Base-by-base conservation (phyloP, 1,140 invertebrate genomes). In the Maniola jurtina region DNA sequence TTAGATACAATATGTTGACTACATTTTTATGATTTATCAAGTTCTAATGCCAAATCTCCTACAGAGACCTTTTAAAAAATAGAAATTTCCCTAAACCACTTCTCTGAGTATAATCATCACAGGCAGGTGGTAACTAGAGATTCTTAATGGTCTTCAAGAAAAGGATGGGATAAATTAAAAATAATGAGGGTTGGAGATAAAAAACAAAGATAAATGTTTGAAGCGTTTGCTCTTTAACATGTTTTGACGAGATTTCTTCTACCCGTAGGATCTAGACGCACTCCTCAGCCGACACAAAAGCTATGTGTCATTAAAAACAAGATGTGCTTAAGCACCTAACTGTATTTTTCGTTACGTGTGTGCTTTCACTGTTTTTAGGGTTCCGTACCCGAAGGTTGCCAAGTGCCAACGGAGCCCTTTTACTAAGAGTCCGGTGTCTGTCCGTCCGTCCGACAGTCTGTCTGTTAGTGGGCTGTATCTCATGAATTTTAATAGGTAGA, bases 121-220 rank as follows among this genome's bases (percentile, higher is more conserved):
- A 45, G 42, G 42, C 9, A 11, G 4, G 10, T 11, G 11, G 13
- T 11, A 38, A 38, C 2, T 38, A 6, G 2, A 45, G 42, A 13
- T 45, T 45, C 11, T 50, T 25, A 50, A 50, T 25, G 48, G 15
- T 14, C 48, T 50, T 50, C 15, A 25, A 16, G 16, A 8, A 50
- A 16, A 50, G 16, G 15, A 50, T 25, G 14, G 14, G 4, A 15
- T 16, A 50, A 50, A 16, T 25, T 7, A 15, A 16, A 50, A 14
- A 50, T 50, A 50, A 50, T 25, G 48, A 50, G 48, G 14, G 48
- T 9, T 16, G 14, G 15, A 50, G 48, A 50, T 50, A 14, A 50
- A 50, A 50, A 50, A 50, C 48, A 50, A 50, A 50, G 48, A 50
- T 50, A 50, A 50, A 50, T 50, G 48, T 50, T 50, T 16, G 6